Percentiles rank a stretch among this genome's conserved stretches.
phyloP scores from a whole-genome alignment of 2,888 invertebrate species.

The Drosophila niveifrons region DNA sequence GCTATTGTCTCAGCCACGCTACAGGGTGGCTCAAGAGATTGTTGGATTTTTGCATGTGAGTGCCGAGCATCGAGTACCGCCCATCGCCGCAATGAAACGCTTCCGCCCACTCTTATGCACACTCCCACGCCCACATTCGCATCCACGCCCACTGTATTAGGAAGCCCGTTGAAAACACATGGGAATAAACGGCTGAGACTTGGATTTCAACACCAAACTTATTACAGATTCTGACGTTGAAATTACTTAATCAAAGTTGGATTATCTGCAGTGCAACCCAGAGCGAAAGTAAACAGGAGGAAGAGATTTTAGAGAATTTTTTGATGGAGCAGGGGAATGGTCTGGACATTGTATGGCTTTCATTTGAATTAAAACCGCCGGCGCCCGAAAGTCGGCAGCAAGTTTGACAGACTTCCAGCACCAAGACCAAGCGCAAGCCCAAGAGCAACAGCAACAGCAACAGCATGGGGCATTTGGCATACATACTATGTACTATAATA shows the following conservation, averaged over 20 bases:
- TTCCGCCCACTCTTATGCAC: constrained; percentile 4
- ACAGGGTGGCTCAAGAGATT: constrained; percentile 43
- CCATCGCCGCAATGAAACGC: constrained; percentile 25
- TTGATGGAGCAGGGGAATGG: not conserved
- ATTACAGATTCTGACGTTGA: constrained; percentile 61
- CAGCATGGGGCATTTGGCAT: constrained; percentile 70
- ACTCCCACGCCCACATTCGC: constrained; percentile 8
- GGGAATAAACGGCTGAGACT: constrained; percentile 73
- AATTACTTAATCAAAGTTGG: constrained; percentile 85
- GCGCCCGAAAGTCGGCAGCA: constrained; percentile 63
- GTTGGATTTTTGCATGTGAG: constrained; percentile 31
- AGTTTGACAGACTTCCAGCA: constrained; percentile 73
- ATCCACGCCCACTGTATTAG: constrained; percentile 5
- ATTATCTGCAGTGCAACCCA: constrained; percentile 76
- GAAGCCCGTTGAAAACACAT: constrained; percentile 39
- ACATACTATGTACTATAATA: constrained; percentile 42
- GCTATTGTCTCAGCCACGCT: constrained; percentile 48
- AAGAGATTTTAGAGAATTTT: constrained; percentile 25
- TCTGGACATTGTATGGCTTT: constrained; percentile 57
- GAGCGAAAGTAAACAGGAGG: constrained; percentile 50
- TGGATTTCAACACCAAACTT: constrained; percentile 82
- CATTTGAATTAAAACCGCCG: constrained; percentile 78
- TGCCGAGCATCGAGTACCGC: constrained; percentile 25
- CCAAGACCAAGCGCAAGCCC: not conserved
- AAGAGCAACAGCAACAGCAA: constrained; percentile 16